phyloP scores from a whole-genome alignment of 1,140 invertebrate species.

The Diachasmimorpha longicaudata region DNA sequence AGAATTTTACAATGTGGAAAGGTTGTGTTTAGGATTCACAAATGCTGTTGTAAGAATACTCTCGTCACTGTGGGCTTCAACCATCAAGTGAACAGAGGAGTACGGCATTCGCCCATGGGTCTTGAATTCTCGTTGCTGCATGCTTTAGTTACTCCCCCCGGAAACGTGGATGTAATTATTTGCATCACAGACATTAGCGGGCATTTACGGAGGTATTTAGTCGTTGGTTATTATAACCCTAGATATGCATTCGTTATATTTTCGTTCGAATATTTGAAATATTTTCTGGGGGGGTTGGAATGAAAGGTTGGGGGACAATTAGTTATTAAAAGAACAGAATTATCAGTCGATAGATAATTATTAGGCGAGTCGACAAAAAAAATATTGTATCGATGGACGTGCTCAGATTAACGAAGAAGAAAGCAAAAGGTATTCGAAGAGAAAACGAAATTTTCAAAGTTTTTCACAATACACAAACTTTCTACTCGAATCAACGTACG shows the following conservation, averaged over 20 bases:
- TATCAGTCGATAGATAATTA: too few species aligned
- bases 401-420: too few species aligned
- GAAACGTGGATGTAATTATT: constrained; percentile 19
- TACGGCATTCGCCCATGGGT: background rate
- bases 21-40: background rate
- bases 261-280: background rate
- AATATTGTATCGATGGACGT: too few species aligned
- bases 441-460: background rate
- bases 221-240: background rate
- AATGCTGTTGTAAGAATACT: background rate
- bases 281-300: background rate
- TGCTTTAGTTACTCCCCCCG: constrained; percentile 13
- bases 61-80: background rate
- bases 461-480: constrained; percentile 40
- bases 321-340: too few species aligned
- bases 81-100: background rate
- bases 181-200: constrained; percentile 18
- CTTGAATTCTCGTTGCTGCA: background rate
- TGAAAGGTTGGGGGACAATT: too few species aligned
- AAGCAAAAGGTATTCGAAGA: too few species aligned
- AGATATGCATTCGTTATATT: background rate
- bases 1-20: background rate
- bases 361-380: too few species aligned
- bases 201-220: constrained; percentile 17
- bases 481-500: constrained; percentile 31